Percentiles rank a stretch among this genome's conserved stretches.
These are phyloP conservation scores for Halictus ligatus DNA, from an alignment of 2,888 invertebrate species.

Conservation along the genomic window DNA sequence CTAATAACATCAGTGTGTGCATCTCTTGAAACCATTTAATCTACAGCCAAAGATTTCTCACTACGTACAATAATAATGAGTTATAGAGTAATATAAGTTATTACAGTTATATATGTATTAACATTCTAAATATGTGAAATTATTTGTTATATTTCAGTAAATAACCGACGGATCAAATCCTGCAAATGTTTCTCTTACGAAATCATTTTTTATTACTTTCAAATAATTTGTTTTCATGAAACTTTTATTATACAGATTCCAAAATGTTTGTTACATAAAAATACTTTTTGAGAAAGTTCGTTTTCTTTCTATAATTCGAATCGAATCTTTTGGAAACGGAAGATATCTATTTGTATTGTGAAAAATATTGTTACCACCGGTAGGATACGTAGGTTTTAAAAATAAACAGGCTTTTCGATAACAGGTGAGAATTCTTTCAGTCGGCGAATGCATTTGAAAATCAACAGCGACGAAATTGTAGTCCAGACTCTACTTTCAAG, in stretches of 20 bases:
- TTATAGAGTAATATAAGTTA: too few species aligned
- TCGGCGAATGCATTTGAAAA: background rate
- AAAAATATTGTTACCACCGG: background rate
- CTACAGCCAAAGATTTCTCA: too few species aligned
- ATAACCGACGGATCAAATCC: too few species aligned
- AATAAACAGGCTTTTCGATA: background rate
- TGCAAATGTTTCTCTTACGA: too few species aligned
- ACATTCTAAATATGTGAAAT: too few species aligned
- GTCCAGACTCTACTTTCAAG: background rate
- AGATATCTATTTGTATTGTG: background rate
- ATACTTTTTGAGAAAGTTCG: background rate
- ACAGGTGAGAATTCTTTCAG: background rate
- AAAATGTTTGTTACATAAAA: background rate
- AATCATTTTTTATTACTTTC: too few species aligned
- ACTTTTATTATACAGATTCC: background rate
- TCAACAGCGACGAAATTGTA: background rate
- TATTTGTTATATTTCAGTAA: too few species aligned
- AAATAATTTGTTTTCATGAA: background rate
- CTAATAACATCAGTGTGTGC: too few species aligned
- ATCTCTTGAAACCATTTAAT: too few species aligned
- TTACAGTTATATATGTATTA: too few species aligned
- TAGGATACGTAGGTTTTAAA: background rate
- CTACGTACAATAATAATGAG: too few species aligned
- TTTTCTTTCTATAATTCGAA: background rate
- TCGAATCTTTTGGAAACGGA: background rate